A percentile compares a stretch with the other conserved stretches of the same genome.
These are phyloP conservation scores for Thalassaphorura encarpata DNA, from an alignment of 1,140 invertebrate species.

Conservation along the genomic window DNA sequence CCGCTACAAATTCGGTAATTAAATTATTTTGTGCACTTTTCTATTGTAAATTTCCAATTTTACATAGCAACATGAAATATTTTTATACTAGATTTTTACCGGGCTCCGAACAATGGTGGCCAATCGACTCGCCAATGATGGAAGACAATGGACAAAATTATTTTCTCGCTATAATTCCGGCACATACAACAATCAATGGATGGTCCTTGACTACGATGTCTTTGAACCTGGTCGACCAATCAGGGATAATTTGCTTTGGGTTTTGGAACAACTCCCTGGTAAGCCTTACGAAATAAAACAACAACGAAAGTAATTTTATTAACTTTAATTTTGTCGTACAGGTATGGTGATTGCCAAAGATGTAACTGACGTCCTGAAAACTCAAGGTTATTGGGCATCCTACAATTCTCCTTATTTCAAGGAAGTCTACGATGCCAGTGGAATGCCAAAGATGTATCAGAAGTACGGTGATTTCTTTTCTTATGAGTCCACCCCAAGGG, in stretches of 20 bases:
- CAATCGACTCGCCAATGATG: constrained; percentile 63
- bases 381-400: constrained; percentile 61
- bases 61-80: not conserved
- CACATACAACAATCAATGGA: constrained; percentile 83
- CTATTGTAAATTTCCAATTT: not conserved
- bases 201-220: constrained; percentile 61
- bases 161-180: constrained; percentile 60
- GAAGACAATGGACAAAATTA: constrained; percentile 56
- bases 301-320: not conserved
- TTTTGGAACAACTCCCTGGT: constrained; percentile 75
- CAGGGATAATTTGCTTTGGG: constrained; percentile 53
- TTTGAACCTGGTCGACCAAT: constrained; percentile 45
- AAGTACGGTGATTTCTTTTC: constrained; percentile 62
- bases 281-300: constrained; percentile 8
- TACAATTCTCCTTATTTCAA: constrained; percentile 69
- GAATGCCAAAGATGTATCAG: constrained; percentile 43
- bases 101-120: constrained; percentile 73
- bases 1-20: constrained; percentile 43
- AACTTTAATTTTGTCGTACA: constrained; percentile 4
- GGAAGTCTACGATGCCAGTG: constrained; percentile 52
- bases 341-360: constrained; percentile 49
- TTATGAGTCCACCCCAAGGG: constrained; percentile 52
- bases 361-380: constrained; percentile 53
- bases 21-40: not conserved
- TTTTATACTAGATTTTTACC: constrained; percentile 53